phyloP scores from a whole-genome alignment of 2,797 vertebrate species.

The Phyllotis vaccarum region DNA sequence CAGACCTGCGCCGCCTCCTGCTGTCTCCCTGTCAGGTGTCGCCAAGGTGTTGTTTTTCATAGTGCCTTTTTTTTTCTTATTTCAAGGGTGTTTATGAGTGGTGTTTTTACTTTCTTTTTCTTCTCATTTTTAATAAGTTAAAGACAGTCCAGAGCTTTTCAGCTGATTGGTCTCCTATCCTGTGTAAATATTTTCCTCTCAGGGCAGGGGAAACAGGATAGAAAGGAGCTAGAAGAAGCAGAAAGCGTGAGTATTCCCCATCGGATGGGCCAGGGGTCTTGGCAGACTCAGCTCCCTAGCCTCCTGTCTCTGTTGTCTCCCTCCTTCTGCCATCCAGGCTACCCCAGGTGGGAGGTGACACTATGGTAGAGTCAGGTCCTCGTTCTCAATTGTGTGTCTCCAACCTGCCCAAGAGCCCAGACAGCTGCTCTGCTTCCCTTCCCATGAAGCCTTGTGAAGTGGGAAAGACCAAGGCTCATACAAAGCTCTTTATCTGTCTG shows the following conservation, averaged over 20 bases:
- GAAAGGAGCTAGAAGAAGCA: background rate
- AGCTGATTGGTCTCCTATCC: slow-evolving; percentile 80
- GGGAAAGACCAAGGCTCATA: slow-evolving; percentile 41
- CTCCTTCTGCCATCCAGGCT: slow-evolving; percentile 67
- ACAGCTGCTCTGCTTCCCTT: slow-evolving; percentile 16
- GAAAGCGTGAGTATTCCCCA: background rate
- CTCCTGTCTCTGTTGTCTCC: background rate
- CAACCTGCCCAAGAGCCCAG: background rate
- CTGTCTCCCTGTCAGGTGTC: slow-evolving; percentile 84
- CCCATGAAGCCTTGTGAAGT: background rate
- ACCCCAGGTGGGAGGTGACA: background rate
- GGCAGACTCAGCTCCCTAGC: slow-evolving; percentile 76
- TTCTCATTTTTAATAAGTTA: slow-evolving; percentile 84
- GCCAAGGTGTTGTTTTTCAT: slow-evolving; percentile 92
- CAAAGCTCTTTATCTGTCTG: slow-evolving; percentile 65
- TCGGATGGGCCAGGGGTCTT: background rate
- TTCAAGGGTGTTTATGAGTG: slow-evolving; percentile 87
- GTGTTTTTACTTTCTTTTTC: slow-evolving; percentile 81
- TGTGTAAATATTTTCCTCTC: slow-evolving; percentile 83
- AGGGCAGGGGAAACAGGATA: background rate
- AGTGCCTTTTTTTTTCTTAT: slow-evolving; percentile 95
- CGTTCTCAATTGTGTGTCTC: slow-evolving; percentile 65
- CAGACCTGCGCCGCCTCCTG: slow-evolving; percentile 81
- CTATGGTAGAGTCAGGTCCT: slow-evolving; percentile 55
- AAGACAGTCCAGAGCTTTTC: slow-evolving; percentile 87